Evolutionary conservation across 1,140 invertebrate genomes (phyloP).

Genomic region (Aphis gossypii): DNA sequence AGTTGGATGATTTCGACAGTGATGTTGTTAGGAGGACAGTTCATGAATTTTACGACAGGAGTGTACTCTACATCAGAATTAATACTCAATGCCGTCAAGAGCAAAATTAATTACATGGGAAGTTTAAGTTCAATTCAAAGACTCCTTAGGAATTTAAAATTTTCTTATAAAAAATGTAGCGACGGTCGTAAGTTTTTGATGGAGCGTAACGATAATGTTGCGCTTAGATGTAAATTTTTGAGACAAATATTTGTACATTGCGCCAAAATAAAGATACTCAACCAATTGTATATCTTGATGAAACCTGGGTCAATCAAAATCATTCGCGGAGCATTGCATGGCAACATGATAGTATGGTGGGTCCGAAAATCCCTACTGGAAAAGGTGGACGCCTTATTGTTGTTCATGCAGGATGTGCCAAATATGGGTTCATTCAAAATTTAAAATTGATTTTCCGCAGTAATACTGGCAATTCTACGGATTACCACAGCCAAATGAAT

Average conservation of each 20-base stretch:
- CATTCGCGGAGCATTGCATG: background rate
- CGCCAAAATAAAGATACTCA: background rate
- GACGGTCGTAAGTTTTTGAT: background rate
- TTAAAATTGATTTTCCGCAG: conserved; percentile 9
- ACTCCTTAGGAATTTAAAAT: background rate
- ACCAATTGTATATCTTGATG: no score
- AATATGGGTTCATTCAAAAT: background rate
- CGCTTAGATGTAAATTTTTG: background rate
- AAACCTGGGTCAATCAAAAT: background rate
- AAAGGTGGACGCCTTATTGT: background rate
- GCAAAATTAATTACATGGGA: background rate
- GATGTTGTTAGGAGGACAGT: background rate
- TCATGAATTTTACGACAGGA: background rate
- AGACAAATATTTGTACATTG: background rate
- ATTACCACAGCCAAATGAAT: conserved; percentile 41
- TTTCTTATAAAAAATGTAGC: background rate
- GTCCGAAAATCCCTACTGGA: background rate
- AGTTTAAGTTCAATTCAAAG: background rate
- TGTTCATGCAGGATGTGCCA: background rate
- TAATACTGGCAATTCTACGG: conserved; percentile 8
- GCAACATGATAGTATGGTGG: background rate
- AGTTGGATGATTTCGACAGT: no score
- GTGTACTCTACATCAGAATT: background rate
- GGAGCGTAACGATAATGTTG: background rate
- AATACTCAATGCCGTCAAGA: background rate